These are phyloP conservation scores for Epizoanthus rinbou DNA, from an alignment of 92 coral and sea anemone genomes.

Conservation along the genomic window DNA sequence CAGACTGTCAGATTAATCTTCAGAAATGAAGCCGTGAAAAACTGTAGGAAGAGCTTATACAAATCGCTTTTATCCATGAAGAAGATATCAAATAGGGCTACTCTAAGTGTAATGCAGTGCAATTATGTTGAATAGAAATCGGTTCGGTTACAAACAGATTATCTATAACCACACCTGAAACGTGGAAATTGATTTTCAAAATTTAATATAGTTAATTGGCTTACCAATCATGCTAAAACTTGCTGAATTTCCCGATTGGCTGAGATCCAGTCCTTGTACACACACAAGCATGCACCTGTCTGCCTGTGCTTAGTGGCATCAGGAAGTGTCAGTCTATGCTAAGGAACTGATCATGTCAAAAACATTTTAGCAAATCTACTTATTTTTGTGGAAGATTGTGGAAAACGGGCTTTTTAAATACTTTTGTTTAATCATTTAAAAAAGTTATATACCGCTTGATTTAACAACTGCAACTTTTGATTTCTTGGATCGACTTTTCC, in stretches of 20 bases:
- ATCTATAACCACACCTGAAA: neutral
- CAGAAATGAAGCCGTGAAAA: too few species aligned
- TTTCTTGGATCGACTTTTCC: neutral
- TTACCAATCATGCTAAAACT: neutral
- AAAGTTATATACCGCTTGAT: neutral
- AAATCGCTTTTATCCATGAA: too few species aligned
- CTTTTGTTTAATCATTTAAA: neutral
- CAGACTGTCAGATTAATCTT: too few species aligned
- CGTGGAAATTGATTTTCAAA: neutral
- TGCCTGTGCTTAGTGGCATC: neutral
- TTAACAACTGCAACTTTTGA: neutral
- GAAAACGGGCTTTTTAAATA: neutral
- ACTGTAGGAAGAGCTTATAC: too few species aligned
- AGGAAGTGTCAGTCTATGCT: neutral
- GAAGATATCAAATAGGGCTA: too few species aligned
- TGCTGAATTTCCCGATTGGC: neutral
- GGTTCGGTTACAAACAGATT: neutral
- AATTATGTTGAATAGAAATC: neutral
- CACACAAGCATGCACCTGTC: constrained; percentile 1
- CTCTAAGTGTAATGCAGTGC: neutral
- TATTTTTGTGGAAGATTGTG: neutral
- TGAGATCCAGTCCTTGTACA: neutral
- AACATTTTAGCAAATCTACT: constrained; percentile 4
- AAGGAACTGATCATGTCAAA: neutral
- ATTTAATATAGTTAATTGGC: constrained; percentile 3